A percentile compares a stretch with the other conserved stretches of the same genome.
Conservation (phyloP, 2,113 vertebrate species). For the Toxostoma redivivum region DNA sequence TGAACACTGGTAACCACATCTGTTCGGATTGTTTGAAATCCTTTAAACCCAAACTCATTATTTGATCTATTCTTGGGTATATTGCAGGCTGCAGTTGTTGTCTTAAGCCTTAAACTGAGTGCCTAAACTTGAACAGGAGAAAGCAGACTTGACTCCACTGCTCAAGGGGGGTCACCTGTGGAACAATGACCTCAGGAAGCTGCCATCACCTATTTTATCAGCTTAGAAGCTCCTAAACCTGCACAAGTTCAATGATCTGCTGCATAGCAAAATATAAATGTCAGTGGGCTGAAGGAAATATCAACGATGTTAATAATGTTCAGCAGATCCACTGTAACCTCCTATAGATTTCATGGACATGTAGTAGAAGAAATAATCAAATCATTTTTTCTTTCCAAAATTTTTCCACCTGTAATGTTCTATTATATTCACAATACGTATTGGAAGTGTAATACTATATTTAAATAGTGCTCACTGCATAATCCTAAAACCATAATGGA, state of each 20-base stretch:
- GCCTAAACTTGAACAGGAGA: not conserved
- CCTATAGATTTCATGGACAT: not conserved
- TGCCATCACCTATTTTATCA: not conserved
- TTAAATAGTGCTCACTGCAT: not conserved
- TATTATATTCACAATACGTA: not conserved
- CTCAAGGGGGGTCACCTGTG: too few relatives aligned
- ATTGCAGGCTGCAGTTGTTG: not conserved
- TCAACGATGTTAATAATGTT: not conserved
- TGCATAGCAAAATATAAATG: not conserved
- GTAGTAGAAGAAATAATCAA: not conserved
- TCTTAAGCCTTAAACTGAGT: not conserved
- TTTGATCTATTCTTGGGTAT: not conserved
- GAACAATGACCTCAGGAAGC: not conserved
- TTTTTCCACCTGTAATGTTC: not conserved
- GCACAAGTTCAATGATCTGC: not conserved
- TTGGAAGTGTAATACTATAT: not conserved
- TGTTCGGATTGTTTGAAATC: not conserved
- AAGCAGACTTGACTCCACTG: not conserved
- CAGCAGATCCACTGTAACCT: not conserved
- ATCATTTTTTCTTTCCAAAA: not conserved
- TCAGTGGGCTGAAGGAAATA: not conserved
- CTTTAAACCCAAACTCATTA: not conserved
- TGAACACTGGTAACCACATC: not conserved
- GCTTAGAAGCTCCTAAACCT: not conserved
- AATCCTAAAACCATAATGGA: not conserved